Conservation (phyloP, 2,797 vertebrate genomes). For the Sebastes melanostomus region DNA sequence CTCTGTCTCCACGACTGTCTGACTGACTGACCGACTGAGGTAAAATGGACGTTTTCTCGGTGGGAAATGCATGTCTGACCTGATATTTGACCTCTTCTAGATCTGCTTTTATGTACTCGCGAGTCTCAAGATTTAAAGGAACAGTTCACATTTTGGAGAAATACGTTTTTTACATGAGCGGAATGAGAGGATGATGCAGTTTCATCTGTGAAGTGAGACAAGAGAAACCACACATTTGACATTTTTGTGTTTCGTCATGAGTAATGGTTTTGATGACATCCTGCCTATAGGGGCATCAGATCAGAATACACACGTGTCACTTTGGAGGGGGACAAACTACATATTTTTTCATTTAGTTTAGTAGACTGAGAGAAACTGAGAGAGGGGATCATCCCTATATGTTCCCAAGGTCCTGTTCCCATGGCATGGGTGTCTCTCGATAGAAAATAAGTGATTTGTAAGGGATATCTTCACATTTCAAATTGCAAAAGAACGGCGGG, state of each 20-base stretch:
- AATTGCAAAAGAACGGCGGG: too few relatives aligned
- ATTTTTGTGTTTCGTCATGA: background rate
- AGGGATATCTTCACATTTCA: too few relatives aligned
- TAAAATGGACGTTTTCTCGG: constrained; percentile 33
- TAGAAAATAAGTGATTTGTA: too few relatives aligned
- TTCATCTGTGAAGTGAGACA: background rate
- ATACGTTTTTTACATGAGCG: background rate
- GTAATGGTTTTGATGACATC: background rate
- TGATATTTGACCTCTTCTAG: constrained; percentile 46
- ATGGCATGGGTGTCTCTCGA: too few relatives aligned
- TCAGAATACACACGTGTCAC: background rate
- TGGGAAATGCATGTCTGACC: constrained; percentile 39
- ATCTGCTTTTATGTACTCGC: background rate
- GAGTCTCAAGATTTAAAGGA: background rate
- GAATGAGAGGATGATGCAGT: background rate
- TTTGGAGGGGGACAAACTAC: background rate
- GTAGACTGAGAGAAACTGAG: background rate
- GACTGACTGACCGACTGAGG: constrained; percentile 57
- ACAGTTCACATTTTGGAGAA: constrained; percentile 32
- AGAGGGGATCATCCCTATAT: too few relatives aligned
- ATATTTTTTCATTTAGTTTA: too few relatives aligned
- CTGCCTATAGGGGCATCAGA: background rate
- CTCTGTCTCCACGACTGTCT: constrained; percentile 76
- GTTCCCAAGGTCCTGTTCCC: too few relatives aligned
- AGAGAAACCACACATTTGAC: background rate